These are phyloP conservation scores for Idris sp. DNA, from an alignment of 1,140 invertebrate species.

Conservation along the genomic window DNA sequence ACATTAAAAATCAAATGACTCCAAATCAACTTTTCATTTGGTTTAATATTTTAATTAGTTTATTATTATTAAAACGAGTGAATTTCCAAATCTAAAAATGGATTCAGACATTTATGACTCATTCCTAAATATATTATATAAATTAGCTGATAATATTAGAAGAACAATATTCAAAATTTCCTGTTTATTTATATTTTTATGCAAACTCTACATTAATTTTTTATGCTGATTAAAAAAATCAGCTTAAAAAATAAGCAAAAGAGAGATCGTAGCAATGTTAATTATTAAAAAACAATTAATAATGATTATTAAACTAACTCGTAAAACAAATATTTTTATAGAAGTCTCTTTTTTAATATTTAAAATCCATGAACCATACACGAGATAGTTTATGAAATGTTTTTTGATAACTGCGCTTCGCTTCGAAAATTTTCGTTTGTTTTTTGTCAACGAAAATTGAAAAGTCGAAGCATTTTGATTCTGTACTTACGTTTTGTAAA, in stretches of 20 bases:
- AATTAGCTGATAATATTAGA: too few species aligned
- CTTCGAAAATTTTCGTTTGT: slow-evolving; percentile 36
- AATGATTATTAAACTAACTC: slow-evolving; percentile 17
- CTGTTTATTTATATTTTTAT: not conserved
- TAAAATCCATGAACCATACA: not conserved
- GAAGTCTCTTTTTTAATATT: not conserved
- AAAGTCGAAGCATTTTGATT: slow-evolving; percentile 1
- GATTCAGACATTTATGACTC: too few species aligned
- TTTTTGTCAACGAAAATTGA: slow-evolving; percentile 38
- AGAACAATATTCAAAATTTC: too few species aligned
- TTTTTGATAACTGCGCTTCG: slow-evolving; percentile 38
- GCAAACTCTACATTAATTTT: not conserved
- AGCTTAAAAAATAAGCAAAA: not conserved
- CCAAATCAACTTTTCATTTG: too few species aligned
- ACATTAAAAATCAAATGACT: too few species aligned
- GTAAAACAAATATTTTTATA: slow-evolving; percentile 5
- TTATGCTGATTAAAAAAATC: not conserved
- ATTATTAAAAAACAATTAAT: slow-evolving; percentile 19
- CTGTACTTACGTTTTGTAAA: slow-evolving; percentile 38
- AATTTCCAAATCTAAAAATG: too few species aligned
- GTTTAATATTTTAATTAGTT: too few species aligned
- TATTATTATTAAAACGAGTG: too few species aligned
- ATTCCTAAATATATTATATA: too few species aligned
- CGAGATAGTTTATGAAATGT: slow-evolving; percentile 11
- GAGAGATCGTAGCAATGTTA: slow-evolving; percentile 26